These are phyloP conservation scores for Eledone cirrhosa DNA, from an alignment of 2,888 invertebrate species.

Conservation along the genomic window DNA sequence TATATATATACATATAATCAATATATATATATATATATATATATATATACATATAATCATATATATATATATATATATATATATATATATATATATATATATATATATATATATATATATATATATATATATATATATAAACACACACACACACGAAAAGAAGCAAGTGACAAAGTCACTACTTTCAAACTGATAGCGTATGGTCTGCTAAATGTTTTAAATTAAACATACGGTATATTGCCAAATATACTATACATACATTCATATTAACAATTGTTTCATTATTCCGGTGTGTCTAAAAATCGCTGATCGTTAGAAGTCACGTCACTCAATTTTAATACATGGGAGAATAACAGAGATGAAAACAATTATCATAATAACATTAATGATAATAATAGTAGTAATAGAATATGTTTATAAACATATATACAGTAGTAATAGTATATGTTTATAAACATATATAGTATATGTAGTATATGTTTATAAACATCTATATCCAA, in stretches of 20 bases:
- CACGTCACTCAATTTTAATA: no score
- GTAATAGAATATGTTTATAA: background rate
- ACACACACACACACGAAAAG: background rate
- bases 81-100: constrained; percentile 12
- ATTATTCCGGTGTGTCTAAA: no score
- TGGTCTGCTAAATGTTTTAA: no score
- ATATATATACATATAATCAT: background rate
- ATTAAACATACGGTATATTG: no score
- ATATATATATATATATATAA: background rate
- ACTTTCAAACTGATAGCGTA: no score
- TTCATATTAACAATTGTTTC: no score
- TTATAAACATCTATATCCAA: background rate
- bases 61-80: constrained; percentile 24
- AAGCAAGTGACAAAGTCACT: no score
- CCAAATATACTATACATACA: no score
- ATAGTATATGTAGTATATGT: background rate
- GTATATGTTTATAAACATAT: no score
- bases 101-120: constrained; percentile 1
- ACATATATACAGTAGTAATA: background rate
- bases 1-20: background rate
- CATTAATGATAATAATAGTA: background rate
- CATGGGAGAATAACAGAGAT: background rate
- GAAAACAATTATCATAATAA: background rate
- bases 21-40: constrained; percentile 11
- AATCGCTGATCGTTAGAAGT: no score